Evolutionary conservation across 2,797 vertebrate species (phyloP).

Genomic region (Rhinichthys osculus): DNA sequence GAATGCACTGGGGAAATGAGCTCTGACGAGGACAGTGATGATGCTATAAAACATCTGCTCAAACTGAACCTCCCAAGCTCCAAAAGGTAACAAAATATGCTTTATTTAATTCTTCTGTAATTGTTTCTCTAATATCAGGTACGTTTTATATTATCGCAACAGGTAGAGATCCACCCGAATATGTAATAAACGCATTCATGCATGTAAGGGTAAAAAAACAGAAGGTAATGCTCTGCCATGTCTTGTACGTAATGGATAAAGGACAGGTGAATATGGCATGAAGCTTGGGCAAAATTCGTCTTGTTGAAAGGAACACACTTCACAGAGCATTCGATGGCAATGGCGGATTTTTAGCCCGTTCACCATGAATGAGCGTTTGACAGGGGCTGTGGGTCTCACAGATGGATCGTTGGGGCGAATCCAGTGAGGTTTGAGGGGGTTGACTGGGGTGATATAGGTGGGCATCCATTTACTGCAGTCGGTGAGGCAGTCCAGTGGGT

Average conservation of each 20-base stretch:
- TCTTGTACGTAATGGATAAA: background rate
- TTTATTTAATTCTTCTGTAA: too few relatives aligned
- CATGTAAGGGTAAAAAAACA: background rate
- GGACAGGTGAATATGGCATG: slow-evolving; percentile 16
- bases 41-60: too few relatives aligned
- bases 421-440: slow-evolving; percentile 47
- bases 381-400: slow-evolving; percentile 40
- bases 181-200: too few relatives aligned
- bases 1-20: too few relatives aligned
- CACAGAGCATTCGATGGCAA: slow-evolving; percentile 13
- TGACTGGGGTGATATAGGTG: slow-evolving; percentile 54
- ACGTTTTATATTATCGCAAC: too few relatives aligned
- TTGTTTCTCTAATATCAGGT: too few relatives aligned
- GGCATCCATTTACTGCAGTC: slow-evolving; percentile 44
- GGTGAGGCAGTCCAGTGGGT: slow-evolving; percentile 46
- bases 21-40: too few relatives aligned
- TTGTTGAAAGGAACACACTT: slow-evolving; percentile 24
- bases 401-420: slow-evolving; percentile 47
- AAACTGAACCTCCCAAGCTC: too few relatives aligned
- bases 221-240: background rate
- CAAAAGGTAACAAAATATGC: too few relatives aligned
- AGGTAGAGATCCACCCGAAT: too few relatives aligned
- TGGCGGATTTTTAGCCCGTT: slow-evolving; percentile 26
- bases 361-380: slow-evolving; percentile 27
- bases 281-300: slow-evolving; percentile 14